Base-by-base conservation (phyloP, 2,113 vertebrate genomes). In the Canis aureus region DNA sequence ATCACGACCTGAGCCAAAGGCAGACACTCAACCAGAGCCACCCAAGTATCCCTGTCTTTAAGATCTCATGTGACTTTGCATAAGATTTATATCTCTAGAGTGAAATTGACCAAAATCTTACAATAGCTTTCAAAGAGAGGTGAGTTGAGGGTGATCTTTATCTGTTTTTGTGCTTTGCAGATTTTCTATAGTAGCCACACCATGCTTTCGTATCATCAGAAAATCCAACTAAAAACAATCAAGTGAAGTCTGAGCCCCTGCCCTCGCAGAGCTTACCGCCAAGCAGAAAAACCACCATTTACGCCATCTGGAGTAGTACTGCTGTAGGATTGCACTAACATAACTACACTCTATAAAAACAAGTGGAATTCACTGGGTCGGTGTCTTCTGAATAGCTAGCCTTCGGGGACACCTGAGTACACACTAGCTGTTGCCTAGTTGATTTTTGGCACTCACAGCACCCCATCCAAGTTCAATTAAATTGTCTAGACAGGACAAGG, bases 321-420 rank as follows among this genome's bases (percentile, higher is more conserved):
- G 4, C 29, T 7, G 0, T 32, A 8, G 8, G 83, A 8, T 49
- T 2, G 1, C 35, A 0, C 12, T 66, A 3, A 12, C 11, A 12
- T 22, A 43, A 29, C 11, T 5, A 2, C 19, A 0, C 27, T 23
- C 20, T 91, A 57, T 67, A n/a, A 51, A 87, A 69, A 38, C 38
- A n/a, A 29, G 9, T 4, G n/a, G 69, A 23, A 17, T 38, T 29
- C 19, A 0, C 5, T 2, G 3, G 49, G 5, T 7, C 15, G 2
- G n/a, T 17, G 3, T 55, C 32, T 67, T 59, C 53, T 59, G 67
- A n/a, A 12, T 2, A 4, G 43, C 74, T 79, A 76, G 62, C 17
- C 8, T 89, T 62, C 0, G 9, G 11, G 13, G 76, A 67, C 20
- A 10, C 62, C 27, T 16, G n/a, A 15, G 59, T 16, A 6, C 6